Evolutionary conservation across 2,797 vertebrate species (phyloP).

Genomic region (Glossophaga mutica): DNA sequence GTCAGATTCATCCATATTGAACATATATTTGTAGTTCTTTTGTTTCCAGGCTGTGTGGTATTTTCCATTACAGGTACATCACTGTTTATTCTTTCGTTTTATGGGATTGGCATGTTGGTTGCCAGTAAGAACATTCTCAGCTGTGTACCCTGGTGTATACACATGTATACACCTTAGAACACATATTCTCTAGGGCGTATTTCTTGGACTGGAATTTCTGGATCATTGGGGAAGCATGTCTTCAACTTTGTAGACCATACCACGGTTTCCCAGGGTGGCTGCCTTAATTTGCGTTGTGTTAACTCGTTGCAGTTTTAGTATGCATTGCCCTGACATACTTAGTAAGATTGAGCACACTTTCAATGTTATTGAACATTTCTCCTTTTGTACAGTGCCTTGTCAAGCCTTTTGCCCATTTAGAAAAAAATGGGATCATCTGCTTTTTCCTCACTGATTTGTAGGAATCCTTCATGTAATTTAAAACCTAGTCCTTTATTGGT

Average conservation of each 20-base stretch:
- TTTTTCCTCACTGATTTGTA: neutral
- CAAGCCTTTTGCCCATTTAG: too few species aligned
- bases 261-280: neutral
- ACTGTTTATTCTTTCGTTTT: neutral
- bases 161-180: neutral
- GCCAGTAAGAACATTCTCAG: neutral
- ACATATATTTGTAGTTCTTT: neutral
- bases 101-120: neutral
- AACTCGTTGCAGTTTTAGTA: neutral
- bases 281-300: neutral
- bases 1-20: neutral
- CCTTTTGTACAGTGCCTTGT: neutral
- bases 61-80: neutral
- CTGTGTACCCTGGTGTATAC: neutral
- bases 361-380: neutral
- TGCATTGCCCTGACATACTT: neutral
- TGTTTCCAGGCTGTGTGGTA: neutral
- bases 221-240: neutral
- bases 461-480: too few species aligned
- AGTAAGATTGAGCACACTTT: neutral
- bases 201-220: neutral
- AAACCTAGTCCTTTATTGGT: too few species aligned
- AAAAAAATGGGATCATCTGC: neutral
- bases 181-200: neutral
- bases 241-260: neutral